Evolutionary conservation across 1,140 invertebrate species (phyloP).

Genomic region (Palaemon carinicauda): DNA sequence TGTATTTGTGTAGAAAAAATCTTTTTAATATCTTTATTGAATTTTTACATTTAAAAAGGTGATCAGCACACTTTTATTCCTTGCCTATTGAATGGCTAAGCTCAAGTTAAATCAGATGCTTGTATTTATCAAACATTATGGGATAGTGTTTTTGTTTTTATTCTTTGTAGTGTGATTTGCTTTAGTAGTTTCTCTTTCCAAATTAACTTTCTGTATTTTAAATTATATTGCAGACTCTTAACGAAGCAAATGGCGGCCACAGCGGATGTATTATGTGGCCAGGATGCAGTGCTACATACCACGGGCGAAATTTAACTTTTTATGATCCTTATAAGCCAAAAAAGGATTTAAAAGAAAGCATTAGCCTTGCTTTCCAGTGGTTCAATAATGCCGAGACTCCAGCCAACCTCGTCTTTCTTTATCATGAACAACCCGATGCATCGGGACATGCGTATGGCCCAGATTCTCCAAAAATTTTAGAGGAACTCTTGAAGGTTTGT

Average conservation of each 20-base stretch:
- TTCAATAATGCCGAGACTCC: constrained; percentile 39
- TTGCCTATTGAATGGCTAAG: too few species aligned
- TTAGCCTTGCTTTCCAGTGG: constrained; percentile 35
- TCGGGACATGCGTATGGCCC: constrained; percentile 60
- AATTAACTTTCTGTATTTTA: not conserved
- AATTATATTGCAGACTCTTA: constrained; percentile 46
- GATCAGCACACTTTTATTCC: too few species aligned
- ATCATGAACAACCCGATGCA: constrained; percentile 60
- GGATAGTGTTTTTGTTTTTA: too few species aligned
- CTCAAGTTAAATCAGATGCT: too few species aligned
- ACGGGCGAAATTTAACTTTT: constrained; percentile 46
- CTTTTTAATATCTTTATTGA: too few species aligned
- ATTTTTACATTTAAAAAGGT: too few species aligned
- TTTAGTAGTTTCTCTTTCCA: too few species aligned
- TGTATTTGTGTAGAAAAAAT: too few species aligned
- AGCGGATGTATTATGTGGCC: constrained; percentile 62
- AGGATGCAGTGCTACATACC: constrained; percentile 40
- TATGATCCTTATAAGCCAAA: constrained; percentile 18
- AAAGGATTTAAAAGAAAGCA: not conserved
- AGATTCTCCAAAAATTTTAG: constrained; percentile 45
- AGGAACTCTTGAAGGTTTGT: constrained; percentile 30
- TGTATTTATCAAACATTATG: too few species aligned
- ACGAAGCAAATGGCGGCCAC: constrained; percentile 52
- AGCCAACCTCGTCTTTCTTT: constrained; percentile 60
- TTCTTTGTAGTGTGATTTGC: too few species aligned